Evolutionary conservation across 1,140 invertebrate genomes (phyloP), one percentile per base, ranked within the genome.

Genomic region (Caenorhabditis inopinata): DNA sequence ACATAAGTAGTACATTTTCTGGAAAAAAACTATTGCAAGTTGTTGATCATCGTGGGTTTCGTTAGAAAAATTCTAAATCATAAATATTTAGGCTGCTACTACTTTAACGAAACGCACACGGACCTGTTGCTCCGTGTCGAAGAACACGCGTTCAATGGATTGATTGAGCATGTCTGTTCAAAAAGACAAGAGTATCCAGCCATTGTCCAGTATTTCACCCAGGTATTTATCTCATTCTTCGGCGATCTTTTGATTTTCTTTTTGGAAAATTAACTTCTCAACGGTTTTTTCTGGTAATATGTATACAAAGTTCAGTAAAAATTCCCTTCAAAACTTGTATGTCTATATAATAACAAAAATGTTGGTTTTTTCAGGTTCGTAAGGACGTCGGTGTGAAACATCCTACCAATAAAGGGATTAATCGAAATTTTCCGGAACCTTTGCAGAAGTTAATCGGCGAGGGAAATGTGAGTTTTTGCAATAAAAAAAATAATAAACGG

Each of bases 141-240:
- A 23, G 80, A 87, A 21, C 76, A 73, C 42, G 85, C 78, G 4
- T 86, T 84, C 78, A 86, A 87, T 53, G 86, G 86, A n/a, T 48
- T 88, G 3, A 85, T 87, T 27, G 76, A 81, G 51, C 87, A 87
- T 73, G 87, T 84, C 38, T 87, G 86, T 47, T 87, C 88, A 46
- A 76, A 85, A 38, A 88, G 85, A 49, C 79, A 80, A 42, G 87
- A 87, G 27, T 85, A 85, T 68, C 86, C 86, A 27, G 86, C 88
- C 27, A n/a, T 81, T 38, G 83, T 89, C 38, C 86, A 87, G 58
- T 87, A 89, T 49, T 86, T 88, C 51, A 82, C 86, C 14, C 77
- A 86, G 78, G 86, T 85, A 47, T 45, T 35, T 62, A 16, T 25
- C 75, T 53, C n/a, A 58, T 79, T 68, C 49, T 62, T 45, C 14